A percentile compares a stretch with the other conserved stretches of the same genome.
phyloP scores from a whole-genome alignment of 2,113 vertebrate species.

The Gallinago media region DNA sequence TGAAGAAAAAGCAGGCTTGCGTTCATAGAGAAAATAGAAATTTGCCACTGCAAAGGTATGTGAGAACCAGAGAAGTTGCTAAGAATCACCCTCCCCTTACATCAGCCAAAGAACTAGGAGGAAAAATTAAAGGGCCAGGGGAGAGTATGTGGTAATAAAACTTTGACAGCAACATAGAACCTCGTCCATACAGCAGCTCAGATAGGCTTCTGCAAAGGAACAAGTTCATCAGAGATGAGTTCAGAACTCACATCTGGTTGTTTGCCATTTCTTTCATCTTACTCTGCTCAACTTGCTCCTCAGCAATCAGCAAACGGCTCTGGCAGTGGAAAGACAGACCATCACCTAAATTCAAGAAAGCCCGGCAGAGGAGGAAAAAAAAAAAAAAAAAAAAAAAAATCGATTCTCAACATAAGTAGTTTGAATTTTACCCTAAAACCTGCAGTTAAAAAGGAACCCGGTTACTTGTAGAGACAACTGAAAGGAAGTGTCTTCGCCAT shows the following conservation, averaged over 20 bases:
- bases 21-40: neutral
- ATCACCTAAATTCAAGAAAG: neutral
- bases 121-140: neutral
- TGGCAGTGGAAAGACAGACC: slow-evolving; percentile 39
- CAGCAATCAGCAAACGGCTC: slow-evolving; percentile 66
- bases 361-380: neutral
- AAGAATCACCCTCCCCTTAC: neutral
- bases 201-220: neutral
- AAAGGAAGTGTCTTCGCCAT: neutral
- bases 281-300: neutral
- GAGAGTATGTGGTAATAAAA: neutral
- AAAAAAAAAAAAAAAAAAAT: neutral
- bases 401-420: neutral
- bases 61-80: neutral
- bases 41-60: neutral
- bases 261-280: slow-evolving; percentile 65
- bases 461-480: neutral
- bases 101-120: neutral
- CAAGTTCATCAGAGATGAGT: slow-evolving; percentile 13
- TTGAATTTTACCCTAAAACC: slow-evolving; percentile 30
- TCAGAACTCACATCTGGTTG: slow-evolving; percentile 36
- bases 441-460: neutral
- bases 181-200: neutral
- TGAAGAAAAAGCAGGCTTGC: neutral
- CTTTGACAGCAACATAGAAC: neutral